Evolutionary conservation across 2,888 invertebrate genomes (phyloP).

Genomic region (Timema cristinae): DNA sequence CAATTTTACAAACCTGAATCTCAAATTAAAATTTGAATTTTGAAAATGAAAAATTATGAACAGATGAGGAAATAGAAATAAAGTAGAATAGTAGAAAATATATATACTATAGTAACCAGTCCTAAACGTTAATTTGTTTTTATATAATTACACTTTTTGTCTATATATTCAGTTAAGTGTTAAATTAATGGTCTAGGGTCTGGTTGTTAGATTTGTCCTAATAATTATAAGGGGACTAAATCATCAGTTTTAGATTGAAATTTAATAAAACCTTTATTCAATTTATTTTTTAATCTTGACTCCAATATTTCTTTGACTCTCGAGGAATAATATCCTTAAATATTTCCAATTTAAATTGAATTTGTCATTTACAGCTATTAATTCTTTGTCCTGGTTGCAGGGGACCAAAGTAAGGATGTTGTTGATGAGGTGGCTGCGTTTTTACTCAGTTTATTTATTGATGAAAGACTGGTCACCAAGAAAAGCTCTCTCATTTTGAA

Average conservation of each 20-base stretch:
- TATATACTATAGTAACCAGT: too few relatives aligned
- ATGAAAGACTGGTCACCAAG: conserved; percentile 55
- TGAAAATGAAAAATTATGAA: too few relatives aligned
- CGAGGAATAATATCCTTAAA: too few relatives aligned
- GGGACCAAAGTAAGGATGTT: conserved; percentile 54
- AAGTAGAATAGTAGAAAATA: too few relatives aligned
- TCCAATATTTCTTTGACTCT: too few relatives aligned
- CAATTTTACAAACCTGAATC: too few relatives aligned
- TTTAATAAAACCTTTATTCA: conserved; percentile 10
- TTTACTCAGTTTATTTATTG: conserved; percentile 57
- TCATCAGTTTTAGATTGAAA: conserved; percentile 17
- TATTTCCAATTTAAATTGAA: neutral
- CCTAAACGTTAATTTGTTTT: neutral
- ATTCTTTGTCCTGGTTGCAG: conserved; percentile 33
- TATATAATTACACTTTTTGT: neutral
- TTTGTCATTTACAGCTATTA: conserved; percentile 18
- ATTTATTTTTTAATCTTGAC: too few relatives aligned
- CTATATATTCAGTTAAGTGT: neutral
- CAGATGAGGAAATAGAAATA: too few relatives aligned
- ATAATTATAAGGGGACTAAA: conserved; percentile 17
- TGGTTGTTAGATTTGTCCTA: conserved; percentile 33
- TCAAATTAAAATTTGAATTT: too few relatives aligned
- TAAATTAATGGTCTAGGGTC: neutral
- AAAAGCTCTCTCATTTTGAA: conserved; percentile 56
- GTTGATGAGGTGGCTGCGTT: conserved; percentile 61